Evolutionary conservation across 2,797 vertebrate species (phyloP).

Genomic region (Apogon hyalosoma): DNA sequence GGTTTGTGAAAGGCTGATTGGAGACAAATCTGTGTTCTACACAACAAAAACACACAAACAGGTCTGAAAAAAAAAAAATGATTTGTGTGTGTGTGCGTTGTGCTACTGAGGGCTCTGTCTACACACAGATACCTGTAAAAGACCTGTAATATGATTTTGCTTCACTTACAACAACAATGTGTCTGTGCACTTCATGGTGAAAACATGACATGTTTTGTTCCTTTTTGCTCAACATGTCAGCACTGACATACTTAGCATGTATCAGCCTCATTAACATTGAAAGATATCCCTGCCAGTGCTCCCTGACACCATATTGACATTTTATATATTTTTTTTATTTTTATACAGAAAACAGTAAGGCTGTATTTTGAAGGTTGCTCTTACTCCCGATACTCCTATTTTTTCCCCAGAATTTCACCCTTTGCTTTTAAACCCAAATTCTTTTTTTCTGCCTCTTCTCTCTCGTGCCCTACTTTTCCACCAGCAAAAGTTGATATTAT

Average conservation of each 20-base stretch:
- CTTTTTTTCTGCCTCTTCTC: slow-evolving; percentile 12
- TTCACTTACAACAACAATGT: slow-evolving; percentile 7
- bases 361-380: not conserved
- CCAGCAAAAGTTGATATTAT: slow-evolving; percentile 65
- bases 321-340: not conserved
- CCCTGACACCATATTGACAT: not conserved
- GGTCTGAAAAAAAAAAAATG: not conserved
- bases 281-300: not conserved
- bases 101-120: not conserved
- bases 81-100: not conserved
- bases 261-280: slow-evolving; percentile 23
- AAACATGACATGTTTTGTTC: slow-evolving; percentile 13
- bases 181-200: slow-evolving; percentile 3
- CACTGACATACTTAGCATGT: not conserved
- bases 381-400: not conserved
- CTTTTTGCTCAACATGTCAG: slow-evolving; percentile 16
- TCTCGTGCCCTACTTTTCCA: slow-evolving; percentile 50
- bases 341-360: not conserved
- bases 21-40: slow-evolving; percentile 49
- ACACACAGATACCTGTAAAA: not conserved
- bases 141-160: not conserved
- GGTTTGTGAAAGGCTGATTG: slow-evolving; percentile 55
- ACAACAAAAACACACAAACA: slow-evolving; percentile 6
- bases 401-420: not conserved
- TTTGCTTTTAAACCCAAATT: slow-evolving; percentile 17